Percentiles rank a stretch among this genome's conserved stretches.
phyloP scores from a whole-genome alignment of 2,113 vertebrate species.

The Chrysochloris asiatica region DNA sequence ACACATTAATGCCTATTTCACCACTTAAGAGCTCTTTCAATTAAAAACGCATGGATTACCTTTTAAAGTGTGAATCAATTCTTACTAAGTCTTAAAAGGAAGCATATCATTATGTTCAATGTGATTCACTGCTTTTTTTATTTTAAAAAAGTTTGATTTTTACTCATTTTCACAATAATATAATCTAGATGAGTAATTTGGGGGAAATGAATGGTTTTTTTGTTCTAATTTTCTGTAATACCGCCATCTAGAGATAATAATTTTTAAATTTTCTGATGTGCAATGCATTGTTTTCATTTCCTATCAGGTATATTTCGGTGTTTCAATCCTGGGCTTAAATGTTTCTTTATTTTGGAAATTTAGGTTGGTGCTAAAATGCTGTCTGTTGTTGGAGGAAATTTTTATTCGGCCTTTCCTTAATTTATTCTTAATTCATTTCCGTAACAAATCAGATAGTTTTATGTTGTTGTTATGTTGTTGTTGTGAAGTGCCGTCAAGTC shows the following conservation, averaged over 20 bases:
- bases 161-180: background rate
- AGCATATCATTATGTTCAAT: slow-evolving; percentile 35
- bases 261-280: slow-evolving; percentile 32
- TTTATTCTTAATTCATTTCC: slow-evolving; percentile 50
- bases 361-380: slow-evolving; percentile 37
- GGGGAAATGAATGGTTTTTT: background rate
- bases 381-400: background rate
- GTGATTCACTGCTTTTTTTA: slow-evolving; percentile 9
- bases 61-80: background rate
- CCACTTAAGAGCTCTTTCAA: background rate
- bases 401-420: slow-evolving; percentile 33
- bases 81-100: background rate
- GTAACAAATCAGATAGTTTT: slow-evolving; percentile 32
- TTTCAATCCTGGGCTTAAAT: slow-evolving; percentile 16
- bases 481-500: too few species aligned
- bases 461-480: background rate
- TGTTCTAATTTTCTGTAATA: slow-evolving; percentile 47
- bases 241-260: slow-evolving; percentile 17
- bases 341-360: slow-evolving; percentile 50
- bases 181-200: background rate
- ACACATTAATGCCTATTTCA: background rate
- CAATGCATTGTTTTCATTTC: slow-evolving; percentile 16
- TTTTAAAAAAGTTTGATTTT: slow-evolving; percentile 27
- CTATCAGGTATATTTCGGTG: slow-evolving; percentile 24
- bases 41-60: background rate